phyloP scores from a whole-genome alignment of 2,888 invertebrate genomes.

The Sarcophaga variegata region DNA sequence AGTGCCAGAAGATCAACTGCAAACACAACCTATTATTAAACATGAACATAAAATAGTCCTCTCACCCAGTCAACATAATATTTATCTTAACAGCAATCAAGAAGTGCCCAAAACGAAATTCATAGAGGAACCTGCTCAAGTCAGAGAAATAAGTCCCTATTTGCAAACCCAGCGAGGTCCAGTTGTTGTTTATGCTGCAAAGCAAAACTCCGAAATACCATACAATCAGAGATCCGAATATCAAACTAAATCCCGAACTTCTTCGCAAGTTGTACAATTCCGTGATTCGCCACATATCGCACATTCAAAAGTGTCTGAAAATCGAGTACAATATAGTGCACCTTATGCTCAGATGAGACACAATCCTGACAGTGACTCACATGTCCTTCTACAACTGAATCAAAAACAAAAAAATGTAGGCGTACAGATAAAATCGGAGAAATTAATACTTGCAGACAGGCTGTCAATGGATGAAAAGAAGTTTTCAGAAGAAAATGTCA shows the following conservation, averaged over 20 bases:
- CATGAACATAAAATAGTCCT: conserved; percentile 78
- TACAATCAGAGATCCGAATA: conserved; percentile 52
- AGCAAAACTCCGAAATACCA: conserved; percentile 56
- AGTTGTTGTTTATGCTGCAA: conserved; percentile 74
- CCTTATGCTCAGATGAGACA: conserved; percentile 78
- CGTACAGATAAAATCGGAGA: conserved; percentile 41
- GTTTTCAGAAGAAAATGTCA: conserved; percentile 21
- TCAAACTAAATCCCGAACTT: conserved; percentile 30
- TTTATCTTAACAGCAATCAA: conserved; percentile 73
- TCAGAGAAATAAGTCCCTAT: conserved; percentile 75
- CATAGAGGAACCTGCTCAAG: conserved; percentile 74
- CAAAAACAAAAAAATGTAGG: neutral
- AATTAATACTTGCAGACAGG: conserved; percentile 38
- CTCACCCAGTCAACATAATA: conserved; percentile 78
- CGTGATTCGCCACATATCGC: conserved; percentile 46
- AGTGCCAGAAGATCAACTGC: conserved; percentile 58
- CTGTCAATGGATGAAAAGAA: conserved; percentile 3
- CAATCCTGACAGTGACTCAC: conserved; percentile 71
- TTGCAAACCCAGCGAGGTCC: conserved; percentile 72
- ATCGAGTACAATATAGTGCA: conserved; percentile 75
- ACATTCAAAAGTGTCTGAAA: conserved; percentile 29
- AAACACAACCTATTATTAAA: conserved; percentile 70
- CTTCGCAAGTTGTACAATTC: conserved; percentile 54
- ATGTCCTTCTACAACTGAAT: conserved; percentile 9
- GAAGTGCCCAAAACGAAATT: conserved; percentile 59